phyloP scores from a whole-genome alignment of 2,888 invertebrate species.

The Aporophyla nigra region DNA sequence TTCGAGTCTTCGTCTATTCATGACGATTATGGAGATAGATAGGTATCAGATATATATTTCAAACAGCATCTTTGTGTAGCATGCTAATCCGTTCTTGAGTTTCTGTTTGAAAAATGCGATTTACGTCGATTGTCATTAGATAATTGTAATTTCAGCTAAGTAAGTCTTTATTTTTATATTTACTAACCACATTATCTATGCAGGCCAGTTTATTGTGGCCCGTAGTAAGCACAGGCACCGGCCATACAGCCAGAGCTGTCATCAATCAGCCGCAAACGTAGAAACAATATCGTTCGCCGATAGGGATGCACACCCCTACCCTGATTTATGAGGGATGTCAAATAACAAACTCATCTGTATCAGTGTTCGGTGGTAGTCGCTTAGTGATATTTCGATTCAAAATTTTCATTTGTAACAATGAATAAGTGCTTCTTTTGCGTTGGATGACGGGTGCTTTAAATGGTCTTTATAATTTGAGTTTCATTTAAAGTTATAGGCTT shows the following conservation, averaged over 20 bases:
- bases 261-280: conserved; percentile 85
- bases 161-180: conserved; percentile 16
- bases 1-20: no score
- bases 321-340: conserved; percentile 77
- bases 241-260: conserved; percentile 66
- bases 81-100: not conserved
- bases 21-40: no score
- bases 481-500: not conserved
- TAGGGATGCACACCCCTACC: conserved; percentile 64
- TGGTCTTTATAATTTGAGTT: not conserved
- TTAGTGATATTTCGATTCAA: conserved; percentile 62
- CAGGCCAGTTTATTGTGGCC: not conserved
- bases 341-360: conserved; percentile 74
- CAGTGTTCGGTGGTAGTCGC: conserved; percentile 65
- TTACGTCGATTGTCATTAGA: not conserved
- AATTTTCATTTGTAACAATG: conserved; percentile 50
- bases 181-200: conserved; percentile 23
- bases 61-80: not conserved
- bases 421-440: conserved; percentile 21
- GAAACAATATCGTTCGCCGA: conserved; percentile 79
- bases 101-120: not conserved
- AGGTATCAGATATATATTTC: no score
- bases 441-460: conserved; percentile 11
- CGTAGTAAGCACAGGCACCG: conserved; percentile 10
- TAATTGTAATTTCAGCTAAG: not conserved